phyloP scores from a whole-genome alignment of 2,888 invertebrate genomes.

The Cotesia congregata region DNA sequence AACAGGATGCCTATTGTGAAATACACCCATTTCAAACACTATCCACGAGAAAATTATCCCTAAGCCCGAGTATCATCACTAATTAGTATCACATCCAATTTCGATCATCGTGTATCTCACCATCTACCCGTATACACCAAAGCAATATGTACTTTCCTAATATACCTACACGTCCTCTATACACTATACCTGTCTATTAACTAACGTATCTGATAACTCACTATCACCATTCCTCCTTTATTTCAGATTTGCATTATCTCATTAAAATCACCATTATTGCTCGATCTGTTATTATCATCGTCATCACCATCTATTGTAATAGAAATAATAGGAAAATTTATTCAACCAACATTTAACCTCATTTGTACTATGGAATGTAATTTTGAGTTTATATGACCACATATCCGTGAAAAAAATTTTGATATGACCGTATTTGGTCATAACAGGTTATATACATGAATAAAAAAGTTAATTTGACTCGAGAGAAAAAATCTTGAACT shows the following conservation, averaged over 20 bases:
- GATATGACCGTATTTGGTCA: no score
- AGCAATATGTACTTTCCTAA: slow-evolving; percentile 1
- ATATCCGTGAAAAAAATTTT: no score
- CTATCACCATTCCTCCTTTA: background rate
- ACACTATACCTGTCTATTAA: background rate
- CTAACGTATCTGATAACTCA: background rate
- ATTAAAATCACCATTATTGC: background rate
- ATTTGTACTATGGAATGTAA: no score
- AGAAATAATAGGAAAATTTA: no score
- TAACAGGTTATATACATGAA: no score
- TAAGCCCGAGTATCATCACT: slow-evolving; percentile 22
- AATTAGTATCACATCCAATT: slow-evolving; percentile 17
- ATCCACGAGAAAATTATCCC: slow-evolving; percentile 30
- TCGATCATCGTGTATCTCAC: background rate
- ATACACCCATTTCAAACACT: slow-evolving; percentile 28
- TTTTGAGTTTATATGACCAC: no score
- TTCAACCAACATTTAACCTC: no score
- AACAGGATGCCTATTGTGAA: slow-evolving; percentile 41
- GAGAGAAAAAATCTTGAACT: no score
- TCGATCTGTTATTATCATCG: background rate
- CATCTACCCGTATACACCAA: slow-evolving; percentile 2
- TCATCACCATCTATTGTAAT: no score
- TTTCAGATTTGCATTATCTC: background rate
- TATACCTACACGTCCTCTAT: background rate
- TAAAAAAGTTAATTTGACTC: no score